Percentiles rank a stretch among this genome's conserved stretches.
These are phyloP conservation scores for Pseudomugil tenellus DNA, from an alignment of 2,797 vertebrate genomes.

Conservation along the genomic window DNA sequence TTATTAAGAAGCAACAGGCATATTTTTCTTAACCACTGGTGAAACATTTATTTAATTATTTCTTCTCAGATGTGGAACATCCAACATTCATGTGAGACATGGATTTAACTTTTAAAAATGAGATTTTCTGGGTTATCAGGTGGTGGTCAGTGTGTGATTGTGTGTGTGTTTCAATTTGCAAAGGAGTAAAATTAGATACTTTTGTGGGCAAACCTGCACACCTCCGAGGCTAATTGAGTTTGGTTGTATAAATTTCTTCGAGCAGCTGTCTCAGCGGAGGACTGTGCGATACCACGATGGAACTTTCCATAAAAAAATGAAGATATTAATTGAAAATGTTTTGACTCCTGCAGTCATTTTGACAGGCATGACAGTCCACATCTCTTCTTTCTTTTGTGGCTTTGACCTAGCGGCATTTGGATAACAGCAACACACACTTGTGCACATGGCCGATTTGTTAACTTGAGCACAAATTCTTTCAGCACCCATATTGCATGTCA, in stretches of 20 bases:
- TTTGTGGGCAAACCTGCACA: slow-evolving; percentile 30
- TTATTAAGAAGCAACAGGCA: slow-evolving; percentile 63
- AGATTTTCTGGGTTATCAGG: neutral
- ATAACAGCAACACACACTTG: slow-evolving; percentile 32
- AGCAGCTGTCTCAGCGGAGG: slow-evolving; percentile 47
- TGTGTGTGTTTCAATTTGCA: slow-evolving; percentile 6
- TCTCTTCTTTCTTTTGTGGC: slow-evolving; percentile 1
- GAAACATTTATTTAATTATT: too few species aligned
- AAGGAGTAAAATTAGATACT: slow-evolving; percentile 39
- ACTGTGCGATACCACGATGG: slow-evolving; percentile 44
- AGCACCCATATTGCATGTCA: slow-evolving; percentile 66
- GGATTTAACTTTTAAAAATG: slow-evolving; percentile 37
- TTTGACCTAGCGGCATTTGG: slow-evolving; percentile 32
- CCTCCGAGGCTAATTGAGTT: slow-evolving; percentile 28
- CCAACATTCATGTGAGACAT: slow-evolving; percentile 40
- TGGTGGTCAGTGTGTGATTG: slow-evolving; percentile 10
- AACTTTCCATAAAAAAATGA: slow-evolving; percentile 13
- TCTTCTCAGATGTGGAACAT: slow-evolving; percentile 48
- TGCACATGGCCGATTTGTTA: slow-evolving; percentile 32
- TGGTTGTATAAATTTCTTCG: slow-evolving; percentile 19
- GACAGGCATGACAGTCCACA: neutral
- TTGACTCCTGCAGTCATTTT: neutral
- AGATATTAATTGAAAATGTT: neutral
- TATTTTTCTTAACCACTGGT: slow-evolving; percentile 61
- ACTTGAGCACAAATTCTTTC: slow-evolving; percentile 66